These are phyloP conservation scores for Channa striata DNA, from an alignment of 2,797 vertebrate species.

Conservation along the genomic window DNA sequence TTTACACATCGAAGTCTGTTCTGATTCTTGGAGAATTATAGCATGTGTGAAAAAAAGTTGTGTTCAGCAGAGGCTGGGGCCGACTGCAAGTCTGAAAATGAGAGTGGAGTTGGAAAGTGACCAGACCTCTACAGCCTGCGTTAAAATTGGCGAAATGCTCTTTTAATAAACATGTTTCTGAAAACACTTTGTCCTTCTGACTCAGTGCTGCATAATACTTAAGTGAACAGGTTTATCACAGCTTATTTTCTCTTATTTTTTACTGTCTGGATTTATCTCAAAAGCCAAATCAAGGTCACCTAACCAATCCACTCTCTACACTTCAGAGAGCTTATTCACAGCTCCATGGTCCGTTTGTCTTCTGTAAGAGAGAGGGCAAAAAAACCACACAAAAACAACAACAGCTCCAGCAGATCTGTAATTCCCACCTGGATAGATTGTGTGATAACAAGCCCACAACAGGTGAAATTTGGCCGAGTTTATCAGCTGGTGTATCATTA, in stretches of 20 bases:
- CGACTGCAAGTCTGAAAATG: neutral
- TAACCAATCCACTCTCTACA: constrained; percentile 50
- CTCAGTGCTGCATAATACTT: constrained; percentile 18
- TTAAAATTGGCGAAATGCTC: constrained; percentile 10
- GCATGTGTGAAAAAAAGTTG: neutral
- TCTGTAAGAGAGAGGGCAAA: constrained; percentile 33
- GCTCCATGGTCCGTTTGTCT: constrained; percentile 67
- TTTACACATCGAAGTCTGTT: constrained; percentile 8
- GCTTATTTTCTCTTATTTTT: constrained; percentile 31
- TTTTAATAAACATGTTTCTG: constrained; percentile 40
- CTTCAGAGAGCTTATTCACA: constrained; percentile 62
- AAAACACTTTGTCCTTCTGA: constrained; percentile 35
- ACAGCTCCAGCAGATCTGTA: constrained; percentile 45
- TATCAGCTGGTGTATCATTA: constrained; percentile 64
- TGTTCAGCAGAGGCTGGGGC: neutral
- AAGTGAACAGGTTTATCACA: constrained; percentile 41
- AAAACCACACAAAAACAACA: no score
- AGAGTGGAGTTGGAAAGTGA: neutral
- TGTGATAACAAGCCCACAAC: constrained; percentile 72
- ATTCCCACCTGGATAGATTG: constrained; percentile 69
- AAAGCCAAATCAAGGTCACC: constrained; percentile 75
- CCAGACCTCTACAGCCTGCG: neutral
- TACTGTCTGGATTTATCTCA: constrained; percentile 53
- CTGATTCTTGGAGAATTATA: neutral
- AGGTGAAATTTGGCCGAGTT: constrained; percentile 74